These are phyloP conservation scores for Neocloeon triangulifer DNA, from an alignment of 1,140 invertebrate species.

Conservation along the genomic window DNA sequence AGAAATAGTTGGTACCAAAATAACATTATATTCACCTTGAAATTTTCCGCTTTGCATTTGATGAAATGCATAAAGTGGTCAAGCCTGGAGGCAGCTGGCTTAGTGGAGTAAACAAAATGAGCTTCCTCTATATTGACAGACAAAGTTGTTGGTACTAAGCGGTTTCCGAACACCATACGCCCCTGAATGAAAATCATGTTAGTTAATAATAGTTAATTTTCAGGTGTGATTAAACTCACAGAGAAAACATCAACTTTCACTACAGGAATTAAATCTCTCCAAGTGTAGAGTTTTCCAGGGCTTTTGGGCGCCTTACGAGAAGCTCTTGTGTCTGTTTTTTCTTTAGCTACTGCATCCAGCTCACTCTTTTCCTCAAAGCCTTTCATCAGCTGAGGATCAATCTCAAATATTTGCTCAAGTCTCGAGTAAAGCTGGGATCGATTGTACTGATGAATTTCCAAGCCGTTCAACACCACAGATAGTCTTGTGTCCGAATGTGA, in stretches of 20 bases:
- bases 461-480: conserved; percentile 83
- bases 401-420: conserved; percentile 73
- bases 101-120: conserved; percentile 86
- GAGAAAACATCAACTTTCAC: conserved; percentile 85
- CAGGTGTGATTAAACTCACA: conserved; percentile 20
- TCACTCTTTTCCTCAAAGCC: too few species aligned
- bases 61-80: conserved; percentile 94
- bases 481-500: conserved; percentile 88
- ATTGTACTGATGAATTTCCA: conserved; percentile 93
- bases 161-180: conserved; percentile 89
- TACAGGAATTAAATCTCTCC: conserved; percentile 90
- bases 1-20: neutral
- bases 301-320: too few species aligned
- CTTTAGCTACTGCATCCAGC: too few species aligned
- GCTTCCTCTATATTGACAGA: conserved; percentile 86
- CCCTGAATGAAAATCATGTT: conserved; percentile 23
- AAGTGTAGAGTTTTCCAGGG: too few species aligned
- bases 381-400: conserved; percentile 55
- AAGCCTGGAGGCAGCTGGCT: conserved; percentile 73
- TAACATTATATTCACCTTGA: conserved; percentile 29
- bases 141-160: conserved; percentile 76
- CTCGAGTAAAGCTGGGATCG: conserved; percentile 67
- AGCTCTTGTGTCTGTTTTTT: too few species aligned
- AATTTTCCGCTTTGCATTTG: conserved; percentile 86
- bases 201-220: conserved; percentile 5